These are phyloP conservation scores for Hesperophylax magnus DNA, from an alignment of 1,140 invertebrate genomes.

Conservation along the genomic window DNA sequence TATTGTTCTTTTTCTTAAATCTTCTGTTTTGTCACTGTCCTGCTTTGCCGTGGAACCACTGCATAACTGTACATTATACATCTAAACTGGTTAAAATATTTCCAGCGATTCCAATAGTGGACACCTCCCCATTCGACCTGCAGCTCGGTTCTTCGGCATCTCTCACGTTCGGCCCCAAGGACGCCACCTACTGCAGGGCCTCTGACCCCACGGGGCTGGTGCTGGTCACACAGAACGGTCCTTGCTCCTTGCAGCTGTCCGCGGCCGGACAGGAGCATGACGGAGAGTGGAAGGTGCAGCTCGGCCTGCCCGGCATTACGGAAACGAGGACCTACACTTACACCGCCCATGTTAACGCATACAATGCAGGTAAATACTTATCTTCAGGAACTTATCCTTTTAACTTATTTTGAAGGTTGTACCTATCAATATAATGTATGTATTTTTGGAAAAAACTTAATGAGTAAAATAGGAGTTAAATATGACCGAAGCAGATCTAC, in stretches of 20 bases:
- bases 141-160: not conserved
- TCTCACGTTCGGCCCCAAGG: conserved; percentile 46
- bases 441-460: too few relatives aligned
- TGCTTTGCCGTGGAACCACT: too few relatives aligned
- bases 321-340: conserved; percentile 19
- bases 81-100: not conserved
- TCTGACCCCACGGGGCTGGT: conserved; percentile 27
- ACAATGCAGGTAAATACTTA: not conserved
- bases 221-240: not conserved
- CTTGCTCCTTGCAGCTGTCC: conserved; percentile 27
- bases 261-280: conserved; percentile 5
- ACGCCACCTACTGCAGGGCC: conserved; percentile 42
- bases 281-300: conserved; percentile 42
- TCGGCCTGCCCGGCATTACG: conserved; percentile 43
- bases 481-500: too few relatives aligned
- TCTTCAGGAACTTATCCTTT: too few relatives aligned
- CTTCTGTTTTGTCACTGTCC: too few relatives aligned
- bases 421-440: too few relatives aligned
- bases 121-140: conserved; percentile 12
- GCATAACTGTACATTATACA: too few relatives aligned
- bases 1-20: too few relatives aligned
- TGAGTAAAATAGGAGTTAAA: too few relatives aligned
- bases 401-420: too few relatives aligned
- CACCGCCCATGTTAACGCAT: conserved; percentile 8
- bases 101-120: not conserved